phyloP scores from a whole-genome alignment of 2,888 invertebrate species.

The Timema cristinae region DNA sequence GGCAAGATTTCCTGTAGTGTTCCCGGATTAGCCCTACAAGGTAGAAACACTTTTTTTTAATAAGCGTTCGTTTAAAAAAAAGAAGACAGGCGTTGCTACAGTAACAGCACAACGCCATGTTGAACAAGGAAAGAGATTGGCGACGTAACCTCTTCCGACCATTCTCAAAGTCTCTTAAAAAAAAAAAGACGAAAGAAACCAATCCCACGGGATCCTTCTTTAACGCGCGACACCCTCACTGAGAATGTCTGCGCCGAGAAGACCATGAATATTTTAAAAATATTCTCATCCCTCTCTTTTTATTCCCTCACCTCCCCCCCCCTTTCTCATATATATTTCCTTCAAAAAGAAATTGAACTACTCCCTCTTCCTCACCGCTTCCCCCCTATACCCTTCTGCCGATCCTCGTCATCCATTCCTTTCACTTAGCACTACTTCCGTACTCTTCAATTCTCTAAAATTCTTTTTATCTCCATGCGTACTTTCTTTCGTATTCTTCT shows the following conservation, averaged over 20 bases:
- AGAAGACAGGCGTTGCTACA: too few relatives aligned
- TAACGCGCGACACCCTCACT: constrained; percentile 16
- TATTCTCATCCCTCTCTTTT: constrained; percentile 15
- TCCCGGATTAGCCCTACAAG: too few relatives aligned
- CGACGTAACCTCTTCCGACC: too few relatives aligned
- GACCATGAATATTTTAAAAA: constrained; percentile 23
- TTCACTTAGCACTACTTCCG: constrained; percentile 18
- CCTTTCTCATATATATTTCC: constrained; percentile 17
- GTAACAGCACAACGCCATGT: too few relatives aligned
- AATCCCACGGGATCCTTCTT: constrained; percentile 1
- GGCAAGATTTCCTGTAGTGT: too few relatives aligned
- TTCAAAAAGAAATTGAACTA: constrained; percentile 16
- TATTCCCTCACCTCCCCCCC: not conserved
- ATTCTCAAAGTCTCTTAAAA: too few relatives aligned
- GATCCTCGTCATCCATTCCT: constrained; percentile 17
- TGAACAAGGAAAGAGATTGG: too few relatives aligned
- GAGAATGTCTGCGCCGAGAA: constrained; percentile 19
- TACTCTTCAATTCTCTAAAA: constrained; percentile 22
- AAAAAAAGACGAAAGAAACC: not conserved
- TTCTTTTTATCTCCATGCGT: constrained; percentile 24
- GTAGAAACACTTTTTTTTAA: too few relatives aligned
- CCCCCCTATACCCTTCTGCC: not conserved
- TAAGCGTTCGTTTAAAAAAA: too few relatives aligned
- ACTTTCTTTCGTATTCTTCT: constrained; percentile 15
- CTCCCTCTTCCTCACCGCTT: not conserved